Base-by-base conservation (phyloP, 2,797 vertebrate genomes). In the Lepilemur septentrionalis region DNA sequence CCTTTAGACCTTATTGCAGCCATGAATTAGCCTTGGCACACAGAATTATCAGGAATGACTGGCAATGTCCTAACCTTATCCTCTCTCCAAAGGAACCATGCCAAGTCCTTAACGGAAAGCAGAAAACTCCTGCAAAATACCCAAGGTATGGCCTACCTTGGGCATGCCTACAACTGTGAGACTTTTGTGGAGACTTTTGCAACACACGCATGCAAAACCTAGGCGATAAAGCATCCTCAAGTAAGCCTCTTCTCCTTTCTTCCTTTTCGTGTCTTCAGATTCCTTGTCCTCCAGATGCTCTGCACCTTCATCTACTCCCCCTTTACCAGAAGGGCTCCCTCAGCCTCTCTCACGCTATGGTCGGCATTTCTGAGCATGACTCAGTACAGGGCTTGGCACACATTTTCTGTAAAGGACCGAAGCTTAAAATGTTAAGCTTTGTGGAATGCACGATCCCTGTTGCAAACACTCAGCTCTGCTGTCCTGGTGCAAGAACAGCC, bases 141-240 rank as follows among this genome's bases (percentile, higher is more conserved):
- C 20, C 0, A 5, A 14, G 5, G 30, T 59, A 75, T 50, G 5
- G 9, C 32, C 35, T 8, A 9, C 32, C 6, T 18, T 0, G 0
- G 32, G 23, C 20, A n/a, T 0, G 0, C 4, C 25, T 4, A 13
- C 61, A 0, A 52, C 69, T 22, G 3, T 14, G 30, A 48, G 76
- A 70, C 18, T n/a, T 52, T 8, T 18, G 52, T 10, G 8, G 32
- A 72, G 32, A 41, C 43, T 7, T 38, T 28, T n/a, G 28, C 1
- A 43, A 50, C 43, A 11, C 2, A 13, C 2, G 20, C 14, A 15
- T 1, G 18, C 20, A 17, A 61, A 4, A 22, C 18, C 41, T 11
- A 7, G 75, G 30, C 46, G 7, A 38, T 23, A 12, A 0, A 6
- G n/a, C 22, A 7, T 61, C 5, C 18, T 5, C 28, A 52, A 5